These are phyloP conservation scores for Erebia ligea DNA, from an alignment of 2,888 invertebrate species.

Conservation along the genomic window DNA sequence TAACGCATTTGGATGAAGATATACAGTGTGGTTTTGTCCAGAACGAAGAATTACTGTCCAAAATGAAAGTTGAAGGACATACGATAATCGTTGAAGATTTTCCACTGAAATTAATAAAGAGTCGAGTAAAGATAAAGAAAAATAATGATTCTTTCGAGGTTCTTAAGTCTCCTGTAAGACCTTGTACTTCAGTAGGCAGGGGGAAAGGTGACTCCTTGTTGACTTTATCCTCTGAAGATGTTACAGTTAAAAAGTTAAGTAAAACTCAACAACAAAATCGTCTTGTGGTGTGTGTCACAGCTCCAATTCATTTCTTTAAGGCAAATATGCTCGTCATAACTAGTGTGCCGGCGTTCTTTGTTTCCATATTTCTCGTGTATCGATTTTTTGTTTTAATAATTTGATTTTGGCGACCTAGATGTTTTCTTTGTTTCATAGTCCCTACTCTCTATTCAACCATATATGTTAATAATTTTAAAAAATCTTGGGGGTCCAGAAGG, in stretches of 20 bases:
- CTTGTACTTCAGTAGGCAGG: constrained; percentile 31
- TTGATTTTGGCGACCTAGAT: constrained; percentile 45
- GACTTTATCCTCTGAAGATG: constrained; percentile 44
- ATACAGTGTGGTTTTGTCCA: constrained; percentile 63
- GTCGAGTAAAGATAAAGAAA: constrained; percentile 21
- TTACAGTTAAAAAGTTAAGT: constrained; percentile 29
- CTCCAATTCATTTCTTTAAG: constrained; percentile 52
- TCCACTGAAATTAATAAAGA: constrained; percentile 26
- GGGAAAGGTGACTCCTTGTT: constrained; percentile 49
- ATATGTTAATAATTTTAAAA: too few species aligned
- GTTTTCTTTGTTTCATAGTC: not conserved
- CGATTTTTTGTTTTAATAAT: constrained; percentile 54
- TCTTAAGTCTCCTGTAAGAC: constrained; percentile 35
- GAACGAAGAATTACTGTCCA: constrained; percentile 55
- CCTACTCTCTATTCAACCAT: too few species aligned
- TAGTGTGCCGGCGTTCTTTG: constrained; percentile 65
- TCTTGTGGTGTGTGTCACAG: constrained; percentile 41
- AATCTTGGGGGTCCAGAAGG: too few species aligned
- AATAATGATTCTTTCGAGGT: constrained; percentile 51
- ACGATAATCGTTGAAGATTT: constrained; percentile 34
- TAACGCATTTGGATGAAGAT: constrained; percentile 42
- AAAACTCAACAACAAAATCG: constrained; percentile 3
- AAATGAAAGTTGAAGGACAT: constrained; percentile 48
- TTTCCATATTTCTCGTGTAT: constrained; percentile 58
- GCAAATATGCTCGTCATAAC: constrained; percentile 62